These are phyloP conservation scores for Chymomyza caudatula DNA, from an alignment of 2,888 invertebrate species.

Conservation along the genomic window DNA sequence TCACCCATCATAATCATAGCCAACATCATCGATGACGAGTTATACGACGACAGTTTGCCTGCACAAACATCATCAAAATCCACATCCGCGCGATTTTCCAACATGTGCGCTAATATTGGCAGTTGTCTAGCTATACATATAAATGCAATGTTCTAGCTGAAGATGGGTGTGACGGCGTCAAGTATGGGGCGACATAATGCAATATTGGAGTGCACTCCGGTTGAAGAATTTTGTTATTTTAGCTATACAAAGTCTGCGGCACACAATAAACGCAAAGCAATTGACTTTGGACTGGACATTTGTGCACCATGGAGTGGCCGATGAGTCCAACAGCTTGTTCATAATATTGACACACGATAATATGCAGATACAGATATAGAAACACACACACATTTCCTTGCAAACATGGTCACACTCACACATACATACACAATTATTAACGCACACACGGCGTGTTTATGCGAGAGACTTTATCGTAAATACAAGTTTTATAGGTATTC, in stretches of 20 bases:
- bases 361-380: conserved; percentile 2
- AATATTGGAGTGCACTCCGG: conserved; percentile 47
- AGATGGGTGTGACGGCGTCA: neutral
- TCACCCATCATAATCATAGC: neutral
- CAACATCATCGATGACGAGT: neutral
- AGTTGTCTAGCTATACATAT: conserved; percentile 42
- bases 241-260: conserved; percentile 73
- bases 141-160: conserved; percentile 52
- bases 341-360: conserved; percentile 38
- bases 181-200: conserved; percentile 31
- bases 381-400: conserved; percentile 5
- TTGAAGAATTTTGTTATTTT: conserved; percentile 62
- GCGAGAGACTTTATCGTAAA: no score
- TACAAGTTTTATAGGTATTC: no score
- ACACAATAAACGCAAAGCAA: conserved; percentile 57
- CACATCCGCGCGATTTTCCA: conserved; percentile 21
- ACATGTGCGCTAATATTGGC: conserved; percentile 62
- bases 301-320: neutral
- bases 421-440: no score
- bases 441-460: no score
- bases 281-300: conserved; percentile 32
- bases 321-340: conserved; percentile 11
- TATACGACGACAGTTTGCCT: conserved; percentile 56
- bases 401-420: neutral
- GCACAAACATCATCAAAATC: conserved; percentile 70